Evolutionary conservation across 2,888 invertebrate species (phyloP), one percentile per base, ranked within the genome.

Genomic region (Tachina grossa): DNA sequence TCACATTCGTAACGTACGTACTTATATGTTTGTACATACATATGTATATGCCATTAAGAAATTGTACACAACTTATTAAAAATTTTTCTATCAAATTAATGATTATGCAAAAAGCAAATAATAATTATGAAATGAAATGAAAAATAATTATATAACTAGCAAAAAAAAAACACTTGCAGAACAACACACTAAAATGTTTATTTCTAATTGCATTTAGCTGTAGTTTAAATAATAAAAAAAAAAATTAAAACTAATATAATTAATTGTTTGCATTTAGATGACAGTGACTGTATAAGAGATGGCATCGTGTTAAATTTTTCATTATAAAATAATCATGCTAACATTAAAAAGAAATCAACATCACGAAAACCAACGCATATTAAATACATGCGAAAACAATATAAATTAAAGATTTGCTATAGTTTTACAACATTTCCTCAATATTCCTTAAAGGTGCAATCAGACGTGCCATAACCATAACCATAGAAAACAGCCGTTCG

Each of bases 191-290:
- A 31, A 31, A 31, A 31, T 31, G 5, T 31, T 31, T 8, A 13
- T 57, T 55, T 45, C 51, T 41, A 57, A 22, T 63, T 69, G 31
- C 31, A 31, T 31, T 31, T 39, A 69, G 53, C 16, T 61, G 45
- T 19, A 55, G 11, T 57, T 71, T 45, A 31, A 55, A 19, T 19
- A 53, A 43, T 19, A 43, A 43, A 69, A 10, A 16, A n/a, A 53
- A 69, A n/a, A 16, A 53, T 11, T 49, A 57, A 59, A 61, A 43
- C 16, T 53, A 41, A 61, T 57, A 82, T 76, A 61, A 76, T 75
- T 69, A 59, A 68, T 72, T 61, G 10, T 57, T 57, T 72, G 14
- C 14, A 31, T 31, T 6, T 31, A 5, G 8, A 14, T 49, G 14
- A 14, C 13, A 14, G 49, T 49, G 1, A 0, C 13, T 49, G 14